Evolutionary conservation across 2,888 invertebrate species (phyloP).

Genomic region (Calephelis perditalis): DNA sequence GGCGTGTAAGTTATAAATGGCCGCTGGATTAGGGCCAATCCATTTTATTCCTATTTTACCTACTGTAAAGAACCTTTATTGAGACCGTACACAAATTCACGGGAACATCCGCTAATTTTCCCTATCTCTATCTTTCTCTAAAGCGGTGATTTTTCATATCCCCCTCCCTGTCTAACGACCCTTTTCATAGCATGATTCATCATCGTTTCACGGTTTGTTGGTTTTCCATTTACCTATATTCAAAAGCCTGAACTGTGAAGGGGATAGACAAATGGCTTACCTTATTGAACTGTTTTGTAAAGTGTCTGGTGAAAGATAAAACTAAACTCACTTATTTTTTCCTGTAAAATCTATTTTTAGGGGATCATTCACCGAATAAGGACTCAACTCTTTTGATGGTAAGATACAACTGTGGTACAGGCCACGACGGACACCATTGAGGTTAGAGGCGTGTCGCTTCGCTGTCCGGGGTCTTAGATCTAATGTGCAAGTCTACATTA

Average conservation of each 20-base stretch:
- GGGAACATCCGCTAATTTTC: slow-evolving; percentile 72
- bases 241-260: slow-evolving; percentile 37
- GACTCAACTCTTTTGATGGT: no score
- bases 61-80: slow-evolving; percentile 76
- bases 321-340: neutral
- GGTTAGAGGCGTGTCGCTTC: no score
- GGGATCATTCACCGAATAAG: no score
- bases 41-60: slow-evolving; percentile 77
- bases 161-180: slow-evolving; percentile 54
- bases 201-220: slow-evolving; percentile 78
- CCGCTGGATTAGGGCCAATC: slow-evolving; percentile 70
- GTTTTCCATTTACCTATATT: slow-evolving; percentile 60
- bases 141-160: slow-evolving; percentile 32
- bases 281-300: slow-evolving; percentile 18
- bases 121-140: slow-evolving; percentile 48
- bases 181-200: slow-evolving; percentile 71
- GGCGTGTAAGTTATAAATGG: slow-evolving; percentile 78
- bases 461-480: no score
- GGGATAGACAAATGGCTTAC: slow-evolving; percentile 37
- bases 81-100: slow-evolving; percentile 77
- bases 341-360: neutral
- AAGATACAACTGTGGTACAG: no score
- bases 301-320: neutral
- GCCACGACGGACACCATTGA: no score
- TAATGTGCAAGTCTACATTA: no score